Evolutionary conservation across 2,888 invertebrate genomes (phyloP).

Genomic region (Cheilosia grossa): DNA sequence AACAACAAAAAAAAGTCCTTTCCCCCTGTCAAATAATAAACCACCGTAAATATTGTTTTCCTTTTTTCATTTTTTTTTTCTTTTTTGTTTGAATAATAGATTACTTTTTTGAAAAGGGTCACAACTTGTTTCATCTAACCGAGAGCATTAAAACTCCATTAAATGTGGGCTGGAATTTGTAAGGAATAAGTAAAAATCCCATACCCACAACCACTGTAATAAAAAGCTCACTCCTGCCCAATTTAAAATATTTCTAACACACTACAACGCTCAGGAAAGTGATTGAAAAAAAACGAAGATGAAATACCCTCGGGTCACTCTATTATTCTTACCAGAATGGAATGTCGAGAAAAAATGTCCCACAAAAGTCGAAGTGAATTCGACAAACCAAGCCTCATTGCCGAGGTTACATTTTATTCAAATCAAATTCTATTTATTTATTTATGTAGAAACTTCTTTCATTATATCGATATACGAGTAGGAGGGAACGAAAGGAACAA

Average conservation of each 20-base stretch:
- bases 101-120: slow-evolving; percentile 7
- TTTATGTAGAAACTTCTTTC: background rate
- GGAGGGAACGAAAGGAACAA: background rate
- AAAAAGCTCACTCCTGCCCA: too few species aligned
- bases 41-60: too few species aligned
- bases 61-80: background rate
- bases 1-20: too few species aligned
- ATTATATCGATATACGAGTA: slow-evolving; percentile 13
- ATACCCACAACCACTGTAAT: too few species aligned
- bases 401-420: background rate
- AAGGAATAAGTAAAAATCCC: too few species aligned
- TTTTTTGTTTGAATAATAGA: slow-evolving; percentile 1
- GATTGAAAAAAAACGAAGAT: too few species aligned
- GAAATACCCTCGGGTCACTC: too few species aligned
- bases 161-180: background rate
- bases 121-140: background rate
- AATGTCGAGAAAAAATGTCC: too few species aligned
- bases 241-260: too few species aligned
- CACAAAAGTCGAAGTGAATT: background rate
- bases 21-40: too few species aligned
- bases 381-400: background rate
- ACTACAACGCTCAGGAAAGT: too few species aligned
- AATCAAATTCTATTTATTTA: slow-evolving; percentile 1
- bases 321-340: too few species aligned
- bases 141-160: background rate